Evolutionary conservation across 1,140 invertebrate species (phyloP).

Genomic region (Zaprionus nigranus): DNA sequence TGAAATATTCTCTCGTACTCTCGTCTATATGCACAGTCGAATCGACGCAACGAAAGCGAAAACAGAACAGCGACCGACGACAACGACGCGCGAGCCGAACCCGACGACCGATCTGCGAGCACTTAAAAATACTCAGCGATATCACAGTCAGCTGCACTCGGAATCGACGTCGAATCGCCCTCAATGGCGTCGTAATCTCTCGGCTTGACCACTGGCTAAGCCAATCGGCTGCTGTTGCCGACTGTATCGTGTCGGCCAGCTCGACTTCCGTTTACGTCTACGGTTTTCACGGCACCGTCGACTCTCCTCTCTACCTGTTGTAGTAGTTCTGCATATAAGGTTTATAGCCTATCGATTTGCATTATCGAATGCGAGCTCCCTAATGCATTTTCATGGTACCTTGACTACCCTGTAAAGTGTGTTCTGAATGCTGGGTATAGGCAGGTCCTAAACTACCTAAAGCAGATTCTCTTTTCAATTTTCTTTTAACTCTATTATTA

Average conservation of each 20-base stretch:
- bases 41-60: slow-evolving; percentile 14
- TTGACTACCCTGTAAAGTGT: neutral
- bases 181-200: neutral
- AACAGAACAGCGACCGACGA: neutral
- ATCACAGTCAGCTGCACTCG: neutral
- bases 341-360: slow-evolving; percentile 25
- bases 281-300: neutral
- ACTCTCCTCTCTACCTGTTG: neutral
- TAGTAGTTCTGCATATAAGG: slow-evolving; percentile 5
- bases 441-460: too few species aligned
- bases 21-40: neutral
- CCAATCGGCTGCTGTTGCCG: neutral
- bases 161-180: neutral
- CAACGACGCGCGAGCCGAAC: slow-evolving; percentile 7
- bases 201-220: slow-evolving; percentile 1
- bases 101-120: slow-evolving; percentile 24
- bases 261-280: neutral
- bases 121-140: slow-evolving; percentile 12
- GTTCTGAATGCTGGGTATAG: neutral
- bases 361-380: neutral
- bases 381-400: neutral
- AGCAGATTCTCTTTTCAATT: too few species aligned
- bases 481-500: too few species aligned
- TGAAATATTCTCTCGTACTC: neutral
- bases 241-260: too few species aligned